Base-by-base conservation (phyloP, 2,888 invertebrate genomes). In the Latrodectus elegans region DNA sequence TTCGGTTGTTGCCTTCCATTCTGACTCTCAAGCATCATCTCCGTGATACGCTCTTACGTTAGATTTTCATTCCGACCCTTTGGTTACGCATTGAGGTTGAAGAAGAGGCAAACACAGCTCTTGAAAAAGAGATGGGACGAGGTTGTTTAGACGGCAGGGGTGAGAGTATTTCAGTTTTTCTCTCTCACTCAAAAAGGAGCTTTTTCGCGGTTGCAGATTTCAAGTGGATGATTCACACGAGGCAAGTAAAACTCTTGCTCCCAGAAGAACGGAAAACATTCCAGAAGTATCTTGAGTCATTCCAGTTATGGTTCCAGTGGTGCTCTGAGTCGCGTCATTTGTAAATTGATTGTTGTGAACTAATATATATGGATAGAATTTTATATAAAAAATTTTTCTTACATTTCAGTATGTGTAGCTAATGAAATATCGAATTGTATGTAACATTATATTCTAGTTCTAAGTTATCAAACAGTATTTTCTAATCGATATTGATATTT, bases 151-250 rank as follows among this genome's bases (percentile, higher is more conserved):
- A 60, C n/a, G 12, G 55, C 55, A 55, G 55, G 60, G 60, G 60
- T 60, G 60, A 60, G 14, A 60, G n/a, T 60, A 60, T 60, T 60
- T 60, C 60, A 11, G 60, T 60, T 60, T 60, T 15, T n/a, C 60
- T 60, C 60, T 60, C 60, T 6, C 15, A 11, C 38, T n/a, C n/a
- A 11, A 60, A 65, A 52, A 51, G 81, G 38, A 38, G 38, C 38
- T 49, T 81, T 75, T 73, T 22, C 60, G 72, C 80, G 65, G 80
- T 52, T 22, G 72, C 72, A 60, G 11, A 75, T 82, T 82, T 82
- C 82, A 82, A 82, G 82, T 70, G 74, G 75, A 52, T 75, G 82
- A 82, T 75, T 82, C 82, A 82, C 53, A 64, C 64, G 14, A 65
- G 38, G 68, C 38, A n/a, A 10, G 15, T 15, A 73, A 73, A 55